Evolutionary conservation across 2,113 vertebrate genomes (phyloP).

Genomic region (Crotalus tigris): DNA sequence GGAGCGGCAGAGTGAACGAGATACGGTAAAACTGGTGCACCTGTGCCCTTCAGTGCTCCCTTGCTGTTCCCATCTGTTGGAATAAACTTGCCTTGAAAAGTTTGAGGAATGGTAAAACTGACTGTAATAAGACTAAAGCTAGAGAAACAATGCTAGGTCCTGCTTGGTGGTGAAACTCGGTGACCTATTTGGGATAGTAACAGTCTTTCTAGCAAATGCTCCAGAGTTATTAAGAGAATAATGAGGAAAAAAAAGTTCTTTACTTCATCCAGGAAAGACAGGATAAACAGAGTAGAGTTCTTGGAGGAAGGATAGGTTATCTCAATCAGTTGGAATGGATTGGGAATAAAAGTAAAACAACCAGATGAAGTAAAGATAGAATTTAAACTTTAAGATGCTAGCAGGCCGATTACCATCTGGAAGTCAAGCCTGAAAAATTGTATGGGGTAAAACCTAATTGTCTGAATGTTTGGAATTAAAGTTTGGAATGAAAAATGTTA

Average conservation of each 20-base stretch:
- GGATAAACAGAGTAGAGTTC: background rate
- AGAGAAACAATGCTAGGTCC: background rate
- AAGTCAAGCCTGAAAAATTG: background rate
- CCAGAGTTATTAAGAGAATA: background rate
- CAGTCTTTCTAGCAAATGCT: background rate
- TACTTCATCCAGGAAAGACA: background rate
- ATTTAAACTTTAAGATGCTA: background rate
- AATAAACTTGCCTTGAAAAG: background rate
- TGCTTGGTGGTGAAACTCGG: background rate
- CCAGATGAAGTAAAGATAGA: background rate
- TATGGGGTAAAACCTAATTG: too few relatives aligned
- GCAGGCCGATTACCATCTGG: background rate
- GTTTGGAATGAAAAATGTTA: background rate
- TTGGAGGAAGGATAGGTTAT: background rate
- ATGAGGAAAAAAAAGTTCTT: background rate
- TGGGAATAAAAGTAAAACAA: background rate
- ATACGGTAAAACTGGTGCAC: conserved; percentile 58
- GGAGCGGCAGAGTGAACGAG: conserved; percentile 63
- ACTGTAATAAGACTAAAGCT: background rate
- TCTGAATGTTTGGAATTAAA: background rate
- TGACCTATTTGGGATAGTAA: background rate
- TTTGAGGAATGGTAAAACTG: background rate
- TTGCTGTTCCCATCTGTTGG: too few relatives aligned
- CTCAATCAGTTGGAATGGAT: background rate
- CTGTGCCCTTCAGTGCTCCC: background rate